These are phyloP conservation scores for Mus spicilegus DNA, from an alignment of 2,113 vertebrate species.

Conservation along the genomic window DNA sequence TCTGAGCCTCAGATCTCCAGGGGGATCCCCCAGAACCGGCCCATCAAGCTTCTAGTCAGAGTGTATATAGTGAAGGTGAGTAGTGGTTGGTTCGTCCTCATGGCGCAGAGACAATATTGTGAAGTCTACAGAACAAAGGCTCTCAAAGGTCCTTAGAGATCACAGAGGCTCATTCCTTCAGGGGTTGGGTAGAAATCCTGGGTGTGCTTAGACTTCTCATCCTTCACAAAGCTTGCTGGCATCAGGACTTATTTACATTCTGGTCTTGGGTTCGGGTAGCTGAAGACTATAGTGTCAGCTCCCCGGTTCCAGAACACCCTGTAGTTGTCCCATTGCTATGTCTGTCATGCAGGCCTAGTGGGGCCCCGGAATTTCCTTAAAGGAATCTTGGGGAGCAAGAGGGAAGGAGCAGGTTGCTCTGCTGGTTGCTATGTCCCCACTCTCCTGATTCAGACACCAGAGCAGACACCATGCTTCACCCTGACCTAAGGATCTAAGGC, in stretches of 20 bases:
- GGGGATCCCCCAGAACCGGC: conserved; percentile 92
- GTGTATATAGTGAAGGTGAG: conserved; percentile 95
- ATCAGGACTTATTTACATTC: neutral
- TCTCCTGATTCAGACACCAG: neutral
- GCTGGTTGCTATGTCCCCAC: neutral
- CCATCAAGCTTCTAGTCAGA: conserved; percentile 93
- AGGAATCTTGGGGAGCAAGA: neutral
- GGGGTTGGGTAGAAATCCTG: neutral
- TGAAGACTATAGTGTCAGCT: accelerated
- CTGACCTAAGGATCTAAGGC: conserved; percentile 11
- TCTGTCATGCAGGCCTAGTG: neutral
- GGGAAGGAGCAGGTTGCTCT: neutral
- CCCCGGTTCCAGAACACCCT: neutral
- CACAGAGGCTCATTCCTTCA: neutral
- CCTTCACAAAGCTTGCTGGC: too few relatives aligned
- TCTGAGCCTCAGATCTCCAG: conserved; percentile 88
- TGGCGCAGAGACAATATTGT: neutral
- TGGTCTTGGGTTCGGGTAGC: neutral
- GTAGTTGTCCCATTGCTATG: neutral
- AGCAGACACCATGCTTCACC: neutral
- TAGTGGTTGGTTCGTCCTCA: neutral
- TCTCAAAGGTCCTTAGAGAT: neutral
- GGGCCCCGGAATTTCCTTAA: neutral
- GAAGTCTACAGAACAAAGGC: neutral
- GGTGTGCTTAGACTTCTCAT: neutral